Evolutionary conservation across 2,888 invertebrate species (phyloP).

Genomic region (Beris chalybata): DNA sequence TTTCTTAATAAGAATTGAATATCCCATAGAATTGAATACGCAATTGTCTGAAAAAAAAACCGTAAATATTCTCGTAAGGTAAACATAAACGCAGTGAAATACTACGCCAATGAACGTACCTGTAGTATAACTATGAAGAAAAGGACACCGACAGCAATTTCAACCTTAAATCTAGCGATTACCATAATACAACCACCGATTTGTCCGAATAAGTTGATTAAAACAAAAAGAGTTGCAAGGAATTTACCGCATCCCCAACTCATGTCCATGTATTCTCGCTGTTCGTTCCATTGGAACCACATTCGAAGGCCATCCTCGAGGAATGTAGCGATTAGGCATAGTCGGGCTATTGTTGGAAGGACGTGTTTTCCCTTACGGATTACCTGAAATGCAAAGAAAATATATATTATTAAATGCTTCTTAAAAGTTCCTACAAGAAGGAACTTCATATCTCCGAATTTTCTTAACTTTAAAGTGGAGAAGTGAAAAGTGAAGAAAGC

Average conservation of each 20-base stretch:
- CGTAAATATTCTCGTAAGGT: constrained; percentile 38
- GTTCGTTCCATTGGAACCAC: constrained; percentile 99
- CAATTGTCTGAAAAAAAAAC: constrained; percentile 77
- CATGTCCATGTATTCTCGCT: constrained; percentile 95
- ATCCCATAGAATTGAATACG: constrained; percentile 98
- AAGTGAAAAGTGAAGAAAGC: no score
- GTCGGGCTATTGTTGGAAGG: constrained; percentile 91
- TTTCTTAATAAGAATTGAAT: constrained; percentile 95
- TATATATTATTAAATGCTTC: no score
- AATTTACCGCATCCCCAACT: constrained; percentile 96
- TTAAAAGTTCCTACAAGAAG: no score
- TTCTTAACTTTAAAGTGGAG: no score
- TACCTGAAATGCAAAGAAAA: constrained; percentile 63
- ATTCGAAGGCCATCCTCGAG: constrained; percentile 98
- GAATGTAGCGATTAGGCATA: constrained; percentile 98
- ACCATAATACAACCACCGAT: constrained; percentile 97
- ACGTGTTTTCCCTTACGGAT: constrained; percentile 89
- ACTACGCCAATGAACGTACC: constrained; percentile 59
- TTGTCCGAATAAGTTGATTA: constrained; percentile 94
- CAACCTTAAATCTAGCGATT: constrained; percentile 85
- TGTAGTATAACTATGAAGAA: constrained; percentile 96
- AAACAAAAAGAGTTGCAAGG: constrained; percentile 91
- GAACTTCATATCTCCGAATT: no score
- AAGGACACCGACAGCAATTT: constrained; percentile 86
- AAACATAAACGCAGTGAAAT: not conserved